These are phyloP conservation scores for Guaruba guarouba DNA, from an alignment of 2,113 vertebrate genomes.

Conservation along the genomic window DNA sequence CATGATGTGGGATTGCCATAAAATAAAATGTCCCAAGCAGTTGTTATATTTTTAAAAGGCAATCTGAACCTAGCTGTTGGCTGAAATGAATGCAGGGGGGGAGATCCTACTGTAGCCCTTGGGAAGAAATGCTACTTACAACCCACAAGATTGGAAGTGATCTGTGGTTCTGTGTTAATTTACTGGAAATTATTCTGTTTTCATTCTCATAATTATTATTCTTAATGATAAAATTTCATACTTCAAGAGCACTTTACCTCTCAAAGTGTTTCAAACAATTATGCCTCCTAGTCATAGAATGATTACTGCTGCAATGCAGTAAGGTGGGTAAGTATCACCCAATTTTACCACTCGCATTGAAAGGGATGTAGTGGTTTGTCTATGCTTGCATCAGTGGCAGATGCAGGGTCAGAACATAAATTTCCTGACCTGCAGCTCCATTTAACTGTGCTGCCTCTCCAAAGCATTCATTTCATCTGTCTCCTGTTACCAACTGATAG, in stretches of 20 bases:
- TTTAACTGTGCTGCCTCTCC: slow-evolving; percentile 3
- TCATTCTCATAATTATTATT: background rate
- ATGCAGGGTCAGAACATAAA: background rate
- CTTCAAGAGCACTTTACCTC: background rate
- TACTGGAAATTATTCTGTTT: slow-evolving; percentile 4
- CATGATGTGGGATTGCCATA: slow-evolving; percentile 55
- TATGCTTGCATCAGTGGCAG: background rate
- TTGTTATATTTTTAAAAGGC: slow-evolving; percentile 72
- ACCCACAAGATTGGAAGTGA: background rate
- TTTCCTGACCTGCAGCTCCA: slow-evolving; percentile 1
- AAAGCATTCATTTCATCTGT: background rate
- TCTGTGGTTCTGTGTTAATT: slow-evolving; percentile 7
- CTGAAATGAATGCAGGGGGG: slow-evolving; percentile 44
- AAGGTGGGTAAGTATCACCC: background rate
- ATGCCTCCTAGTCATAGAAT: background rate
- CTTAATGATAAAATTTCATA: slow-evolving; percentile 4
- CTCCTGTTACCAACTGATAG: background rate
- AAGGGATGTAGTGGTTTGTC: background rate
- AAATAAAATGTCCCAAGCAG: slow-evolving; percentile 60
- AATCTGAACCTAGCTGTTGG: slow-evolving; percentile 54
- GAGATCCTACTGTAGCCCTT: background rate
- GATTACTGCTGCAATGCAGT: background rate
- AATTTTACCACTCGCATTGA: background rate
- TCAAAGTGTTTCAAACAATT: slow-evolving; percentile 14
- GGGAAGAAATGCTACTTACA: background rate